phyloP scores from a whole-genome alignment of 53 echinoderm and acorn worm species.

The Stichopus horrens region DNA sequence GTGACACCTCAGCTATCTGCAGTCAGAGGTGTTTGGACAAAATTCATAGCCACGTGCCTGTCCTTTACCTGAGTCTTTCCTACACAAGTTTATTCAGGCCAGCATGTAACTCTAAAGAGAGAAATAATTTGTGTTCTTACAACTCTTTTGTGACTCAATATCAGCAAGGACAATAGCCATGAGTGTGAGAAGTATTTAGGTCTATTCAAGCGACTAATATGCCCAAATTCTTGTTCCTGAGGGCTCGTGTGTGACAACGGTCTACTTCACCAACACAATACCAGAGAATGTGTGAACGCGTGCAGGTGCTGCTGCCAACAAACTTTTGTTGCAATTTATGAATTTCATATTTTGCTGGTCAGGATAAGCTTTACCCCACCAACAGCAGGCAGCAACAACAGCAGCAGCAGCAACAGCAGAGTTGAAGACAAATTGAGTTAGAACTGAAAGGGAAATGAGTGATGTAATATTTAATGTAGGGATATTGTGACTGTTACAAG shows the following conservation, averaged over 20 bases:
- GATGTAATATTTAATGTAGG: slow-evolving; percentile 1
- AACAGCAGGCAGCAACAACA: background rate
- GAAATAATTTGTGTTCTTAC: slow-evolving; percentile 16
- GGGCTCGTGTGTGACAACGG: slow-evolving; percentile 40
- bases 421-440: slow-evolving; percentile 29
- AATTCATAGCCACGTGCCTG: slow-evolving; percentile 17
- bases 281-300: slow-evolving; percentile 47
- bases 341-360: slow-evolving; percentile 8
- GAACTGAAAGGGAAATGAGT: background rate
- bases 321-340: slow-evolving; percentile 48
- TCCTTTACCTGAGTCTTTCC: slow-evolving; percentile 23
- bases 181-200: slow-evolving; percentile 21
- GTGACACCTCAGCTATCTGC: background rate
- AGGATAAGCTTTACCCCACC: slow-evolving; percentile 8
- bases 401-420: background rate
- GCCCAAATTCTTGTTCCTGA: slow-evolving; percentile 37
- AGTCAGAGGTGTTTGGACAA: slow-evolving; percentile 29
- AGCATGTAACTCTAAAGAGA: slow-evolving; percentile 11
- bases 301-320: slow-evolving; percentile 43
- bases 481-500: slow-evolving; percentile 36
- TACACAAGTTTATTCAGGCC: slow-evolving; percentile 34
- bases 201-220: slow-evolving; percentile 37
- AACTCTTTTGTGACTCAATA: slow-evolving; percentile 34
- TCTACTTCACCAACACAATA: slow-evolving; percentile 40
- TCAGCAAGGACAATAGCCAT: slow-evolving; percentile 32